These are phyloP conservation scores for Andinoacara biseriatus DNA, from an alignment of 2,113 vertebrate genomes.

Conservation along the genomic window DNA sequence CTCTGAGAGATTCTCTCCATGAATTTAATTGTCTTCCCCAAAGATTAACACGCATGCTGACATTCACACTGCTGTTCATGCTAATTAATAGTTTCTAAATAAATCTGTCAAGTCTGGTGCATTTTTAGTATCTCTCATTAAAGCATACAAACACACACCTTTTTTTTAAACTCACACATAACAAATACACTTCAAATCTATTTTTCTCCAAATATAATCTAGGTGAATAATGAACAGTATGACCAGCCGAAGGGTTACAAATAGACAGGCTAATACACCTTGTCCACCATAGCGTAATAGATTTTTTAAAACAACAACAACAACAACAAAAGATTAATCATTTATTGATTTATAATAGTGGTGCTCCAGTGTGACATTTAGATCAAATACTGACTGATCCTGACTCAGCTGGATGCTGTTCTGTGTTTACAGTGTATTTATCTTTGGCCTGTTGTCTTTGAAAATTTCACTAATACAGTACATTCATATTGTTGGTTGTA, in stretches of 20 bases:
- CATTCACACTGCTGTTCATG: neutral
- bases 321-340: neutral
- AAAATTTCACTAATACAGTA: neutral
- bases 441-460: neutral
- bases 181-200: neutral
- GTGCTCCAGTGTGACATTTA: neutral
- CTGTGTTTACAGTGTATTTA: neutral
- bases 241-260: neutral
- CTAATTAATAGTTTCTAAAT: neutral
- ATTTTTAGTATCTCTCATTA: neutral
- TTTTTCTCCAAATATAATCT: neutral
- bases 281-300: neutral
- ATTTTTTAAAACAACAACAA: neutral
- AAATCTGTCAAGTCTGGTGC: neutral
- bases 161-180: neutral
- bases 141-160: neutral
- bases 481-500: neutral
- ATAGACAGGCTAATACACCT: neutral
- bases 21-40: neutral
- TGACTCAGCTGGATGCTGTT: neutral
- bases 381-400: neutral
- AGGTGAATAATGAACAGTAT: constrained; percentile 1
- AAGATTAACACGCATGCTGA: neutral
- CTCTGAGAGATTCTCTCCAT: neutral
- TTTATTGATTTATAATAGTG: neutral